A percentile compares a stretch with the other conserved stretches of the same genome.
These are phyloP conservation scores for Podocnemis expansa DNA, from an alignment of 2,113 vertebrate genomes.

Conservation along the genomic window DNA sequence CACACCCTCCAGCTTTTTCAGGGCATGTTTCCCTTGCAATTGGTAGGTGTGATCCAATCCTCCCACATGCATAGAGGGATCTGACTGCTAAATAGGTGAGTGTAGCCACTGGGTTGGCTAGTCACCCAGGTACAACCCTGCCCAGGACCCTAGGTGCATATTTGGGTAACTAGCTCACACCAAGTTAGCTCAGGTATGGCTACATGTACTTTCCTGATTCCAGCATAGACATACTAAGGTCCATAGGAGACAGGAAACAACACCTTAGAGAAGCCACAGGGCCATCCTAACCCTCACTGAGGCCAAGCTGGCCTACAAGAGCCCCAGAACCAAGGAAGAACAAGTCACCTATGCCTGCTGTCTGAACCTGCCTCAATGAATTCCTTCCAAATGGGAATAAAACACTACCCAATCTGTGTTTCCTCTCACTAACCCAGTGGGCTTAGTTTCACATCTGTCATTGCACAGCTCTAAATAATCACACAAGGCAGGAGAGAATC, in stretches of 20 bases:
- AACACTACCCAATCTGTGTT: accelerated
- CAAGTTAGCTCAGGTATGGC: neutral
- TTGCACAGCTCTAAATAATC: accelerated
- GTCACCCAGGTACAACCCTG: too few relatives aligned
- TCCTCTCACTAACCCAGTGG: accelerated
- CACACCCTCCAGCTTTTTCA: neutral
- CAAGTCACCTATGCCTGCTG: neutral
- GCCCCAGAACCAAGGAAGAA: neutral
- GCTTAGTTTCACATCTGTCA: accelerated
- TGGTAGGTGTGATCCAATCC: too few relatives aligned
- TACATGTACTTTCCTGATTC: neutral
- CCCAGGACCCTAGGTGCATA: neutral
- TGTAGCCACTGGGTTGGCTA: too few relatives aligned
- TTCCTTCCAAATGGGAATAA: neutral
- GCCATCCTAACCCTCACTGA: neutral
- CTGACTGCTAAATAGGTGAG: neutral
- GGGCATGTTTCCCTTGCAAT: neutral
- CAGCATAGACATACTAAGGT: neutral
- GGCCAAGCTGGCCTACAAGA: neutral
- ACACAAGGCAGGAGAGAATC: accelerated
- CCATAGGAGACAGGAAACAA: neutral
- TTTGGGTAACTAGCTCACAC: neutral
- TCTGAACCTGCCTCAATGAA: neutral
- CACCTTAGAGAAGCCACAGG: neutral
- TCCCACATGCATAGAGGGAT: neutral